phyloP scores from a whole-genome alignment of 2,888 invertebrate species.

The Lasioglossum pauxillum region DNA sequence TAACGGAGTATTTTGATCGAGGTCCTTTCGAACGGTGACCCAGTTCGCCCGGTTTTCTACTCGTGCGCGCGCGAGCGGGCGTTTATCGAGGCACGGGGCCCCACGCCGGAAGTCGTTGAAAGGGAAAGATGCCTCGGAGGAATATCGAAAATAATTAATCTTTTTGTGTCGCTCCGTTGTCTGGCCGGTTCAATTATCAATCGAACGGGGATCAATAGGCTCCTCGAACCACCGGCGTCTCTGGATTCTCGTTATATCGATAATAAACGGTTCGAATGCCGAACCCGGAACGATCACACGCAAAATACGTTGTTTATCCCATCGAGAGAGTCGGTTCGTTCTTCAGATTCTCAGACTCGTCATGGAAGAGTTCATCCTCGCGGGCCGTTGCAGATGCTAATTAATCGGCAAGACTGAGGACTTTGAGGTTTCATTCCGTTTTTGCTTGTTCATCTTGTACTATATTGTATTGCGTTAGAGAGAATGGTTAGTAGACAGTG shows the following conservation, averaged over 20 bases:
- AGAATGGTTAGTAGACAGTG: not conserved
- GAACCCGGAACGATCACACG: not conserved
- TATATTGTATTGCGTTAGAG: not conserved
- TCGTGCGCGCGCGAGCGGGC: not conserved
- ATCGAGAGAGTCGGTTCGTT: not conserved
- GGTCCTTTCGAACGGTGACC: slow-evolving; percentile 56
- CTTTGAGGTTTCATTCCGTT: too few relatives aligned
- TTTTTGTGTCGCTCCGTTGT: not conserved
- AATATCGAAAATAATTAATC: slow-evolving; percentile 56
- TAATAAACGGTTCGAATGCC: not conserved
- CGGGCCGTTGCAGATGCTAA: not conserved
- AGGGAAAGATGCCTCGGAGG: slow-evolving; percentile 56
- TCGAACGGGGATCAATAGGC: slow-evolving; percentile 7
- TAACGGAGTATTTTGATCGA: slow-evolving; percentile 45
- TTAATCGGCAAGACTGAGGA: not conserved
- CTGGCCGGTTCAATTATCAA: slow-evolving; percentile 25
- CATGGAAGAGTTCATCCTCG: not conserved
- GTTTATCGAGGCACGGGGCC: not conserved
- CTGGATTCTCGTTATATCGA: not conserved
- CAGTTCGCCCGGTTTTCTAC: slow-evolving; percentile 24
- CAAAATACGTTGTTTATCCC: not conserved
- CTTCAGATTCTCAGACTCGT: not conserved
- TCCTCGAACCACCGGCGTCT: not conserved
- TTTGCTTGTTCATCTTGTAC: too few relatives aligned
- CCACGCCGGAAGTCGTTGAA: slow-evolving; percentile 60